These are phyloP conservation scores for Rhyzopertha dominica DNA, from an alignment of 1,140 invertebrate genomes.

Conservation along the genomic window DNA sequence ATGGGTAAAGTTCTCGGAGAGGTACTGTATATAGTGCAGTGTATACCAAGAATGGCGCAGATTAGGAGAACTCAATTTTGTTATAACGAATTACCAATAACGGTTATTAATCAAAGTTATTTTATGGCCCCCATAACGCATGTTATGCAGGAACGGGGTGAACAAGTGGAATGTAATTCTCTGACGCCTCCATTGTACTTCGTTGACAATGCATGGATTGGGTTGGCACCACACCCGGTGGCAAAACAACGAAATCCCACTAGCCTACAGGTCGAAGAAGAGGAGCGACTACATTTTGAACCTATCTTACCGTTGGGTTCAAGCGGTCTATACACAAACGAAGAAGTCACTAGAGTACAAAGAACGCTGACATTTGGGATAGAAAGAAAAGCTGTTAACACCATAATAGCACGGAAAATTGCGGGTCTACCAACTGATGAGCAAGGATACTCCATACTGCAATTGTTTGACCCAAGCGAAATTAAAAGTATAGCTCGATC, in stretches of 20 bases:
- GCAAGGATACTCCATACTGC: conserved; percentile 3
- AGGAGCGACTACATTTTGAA: conserved; percentile 10
- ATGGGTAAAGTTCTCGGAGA: conserved; percentile 5
- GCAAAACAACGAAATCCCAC: too few species aligned
- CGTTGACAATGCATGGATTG: too few species aligned
- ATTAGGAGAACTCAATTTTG: conserved; percentile 3
- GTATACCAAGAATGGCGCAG: not conserved
- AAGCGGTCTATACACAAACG: conserved; percentile 15
- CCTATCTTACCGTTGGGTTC: conserved; percentile 10
- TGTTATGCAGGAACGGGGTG: conserved; percentile 5
- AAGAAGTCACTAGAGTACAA: conserved; percentile 11
- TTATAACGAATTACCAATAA: conserved; percentile 9
- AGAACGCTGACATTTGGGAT: conserved; percentile 13
- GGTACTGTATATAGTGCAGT: conserved; percentile 7
- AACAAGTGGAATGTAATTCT: too few species aligned
- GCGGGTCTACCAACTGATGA: conserved; percentile 1
- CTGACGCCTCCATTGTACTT: conserved; percentile 6
- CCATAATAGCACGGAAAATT: conserved; percentile 13
- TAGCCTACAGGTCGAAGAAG: too few species aligned
- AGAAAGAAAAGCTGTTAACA: conserved; percentile 10
- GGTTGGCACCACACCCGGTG: conserved; percentile 8
- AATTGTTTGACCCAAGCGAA: conserved; percentile 2
- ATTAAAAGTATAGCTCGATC: conserved; percentile 5
- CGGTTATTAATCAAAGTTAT: too few species aligned
- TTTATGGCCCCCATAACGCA: conserved; percentile 8